Evolutionary conservation across 2,888 invertebrate species (phyloP), one percentile per base, ranked within the genome.

Genomic region (Orchestes rusci): DNA sequence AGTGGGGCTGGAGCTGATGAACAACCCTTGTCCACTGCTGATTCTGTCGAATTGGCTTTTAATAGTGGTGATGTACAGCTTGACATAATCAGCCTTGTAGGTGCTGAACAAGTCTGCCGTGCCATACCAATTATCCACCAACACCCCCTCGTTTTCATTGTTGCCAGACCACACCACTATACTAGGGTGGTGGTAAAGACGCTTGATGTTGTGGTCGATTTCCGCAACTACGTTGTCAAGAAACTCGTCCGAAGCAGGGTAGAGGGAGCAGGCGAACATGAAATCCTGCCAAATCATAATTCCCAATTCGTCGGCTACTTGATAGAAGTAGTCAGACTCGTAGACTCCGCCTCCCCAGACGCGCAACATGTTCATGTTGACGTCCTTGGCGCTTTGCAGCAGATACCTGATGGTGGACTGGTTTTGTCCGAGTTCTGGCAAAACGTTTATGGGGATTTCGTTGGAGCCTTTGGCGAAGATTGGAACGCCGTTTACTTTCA

Each of bases 281-380:
- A 96, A 82, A 67, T 99, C 97, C 67, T 99, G 96, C 96, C 96
- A 99, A 42, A 99, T 81, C 59, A 97, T 73, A 34, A 97, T 83
- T 1, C 97, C 97, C 37, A 86, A 71, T 60, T 84, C 76, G 63
- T 97, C 95, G 42, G 93, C 90, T 23, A 82, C 65, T 51, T 82
- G 73, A 65, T 97, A 99, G 67, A 97, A 95, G 44, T 77, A 75
- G 55, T 95, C 88, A 0, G 84, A 81, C 63, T 96, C 96, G 60
- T 96, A 99, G 0, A 91, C 71, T 0, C 95, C 97, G n/a, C 97
- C 97, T 17, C 97, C 97, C 97, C 97, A 99, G 1, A 97, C 88
- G n/a, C 97, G 74, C 10, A 97, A 69, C 82, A 91, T 89, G 59
- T 90, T 88, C 87, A 94, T 92, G 62, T 95, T 79, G 0, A 83